phyloP scores from a whole-genome alignment of 2,113 vertebrate species.

The Bubo scandiacus region DNA sequence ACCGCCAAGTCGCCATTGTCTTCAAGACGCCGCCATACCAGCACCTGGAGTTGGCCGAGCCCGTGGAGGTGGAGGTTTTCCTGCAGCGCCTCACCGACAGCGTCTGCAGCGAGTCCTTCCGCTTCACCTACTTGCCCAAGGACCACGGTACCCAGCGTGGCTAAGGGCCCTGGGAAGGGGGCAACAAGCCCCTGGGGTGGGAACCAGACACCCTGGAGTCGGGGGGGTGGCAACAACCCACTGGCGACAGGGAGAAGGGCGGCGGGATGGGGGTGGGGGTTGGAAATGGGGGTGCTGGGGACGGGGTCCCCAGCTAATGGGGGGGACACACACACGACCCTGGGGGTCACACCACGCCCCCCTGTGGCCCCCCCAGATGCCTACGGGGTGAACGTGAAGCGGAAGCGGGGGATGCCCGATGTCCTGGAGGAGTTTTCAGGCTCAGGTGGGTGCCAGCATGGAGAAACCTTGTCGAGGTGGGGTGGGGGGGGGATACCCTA shows the following conservation, averaged over 20 bases:
- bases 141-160: slow-evolving; percentile 70
- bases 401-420: slow-evolving; percentile 65
- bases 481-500: too few relatives aligned
- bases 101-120: slow-evolving; percentile 84
- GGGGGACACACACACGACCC: too few relatives aligned
- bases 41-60: slow-evolving; percentile 81
- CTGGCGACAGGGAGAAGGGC: too few relatives aligned
- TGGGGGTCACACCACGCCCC: too few relatives aligned
- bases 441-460: slow-evolving; percentile 41
- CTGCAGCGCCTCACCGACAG: slow-evolving; percentile 86
- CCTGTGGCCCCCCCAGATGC: slow-evolving; percentile 35
- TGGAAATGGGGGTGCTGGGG: too few relatives aligned
- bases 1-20: slow-evolving; percentile 92
- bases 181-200: too few relatives aligned
- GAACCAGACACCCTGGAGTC: too few relatives aligned
- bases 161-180: too few relatives aligned
- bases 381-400: slow-evolving; percentile 67
- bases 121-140: slow-evolving; percentile 84
- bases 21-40: slow-evolving; percentile 88
- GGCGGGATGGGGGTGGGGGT: too few relatives aligned
- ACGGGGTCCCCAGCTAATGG: too few relatives aligned
- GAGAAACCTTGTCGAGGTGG: too few relatives aligned
- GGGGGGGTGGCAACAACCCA: too few relatives aligned
- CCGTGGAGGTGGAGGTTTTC: slow-evolving; percentile 79
- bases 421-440: slow-evolving; percentile 67